These are phyloP conservation scores for Diploscapter pachys DNA, from an alignment of 1,140 invertebrate genomes.

Conservation along the genomic window DNA sequence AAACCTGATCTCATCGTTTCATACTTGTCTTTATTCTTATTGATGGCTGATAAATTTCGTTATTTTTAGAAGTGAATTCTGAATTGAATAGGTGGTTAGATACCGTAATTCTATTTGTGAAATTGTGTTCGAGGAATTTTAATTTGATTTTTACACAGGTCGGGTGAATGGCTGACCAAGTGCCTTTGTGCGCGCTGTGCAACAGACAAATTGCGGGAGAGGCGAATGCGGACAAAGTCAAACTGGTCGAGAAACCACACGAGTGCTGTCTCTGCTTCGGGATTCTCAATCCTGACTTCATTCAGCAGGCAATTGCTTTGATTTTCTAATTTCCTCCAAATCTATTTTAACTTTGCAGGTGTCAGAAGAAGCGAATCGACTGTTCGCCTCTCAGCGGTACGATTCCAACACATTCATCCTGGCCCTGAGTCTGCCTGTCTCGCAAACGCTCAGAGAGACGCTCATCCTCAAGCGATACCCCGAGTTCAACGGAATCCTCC, in stretches of 20 bases:
- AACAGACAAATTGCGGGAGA: conserved; percentile 26
- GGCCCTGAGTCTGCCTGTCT: conserved; percentile 50
- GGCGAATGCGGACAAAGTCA: conserved; percentile 8
- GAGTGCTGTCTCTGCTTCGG: conserved; percentile 42
- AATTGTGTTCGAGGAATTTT: no score
- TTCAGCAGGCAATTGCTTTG: conserved; percentile 11
- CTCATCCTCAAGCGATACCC: conserved; percentile 20
- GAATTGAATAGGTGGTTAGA: no score
- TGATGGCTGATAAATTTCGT: no score
- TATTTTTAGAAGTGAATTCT: no score
- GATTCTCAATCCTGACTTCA: conserved; percentile 34
- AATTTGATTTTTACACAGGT: no score
- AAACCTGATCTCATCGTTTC: no score
- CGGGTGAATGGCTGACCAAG: background rate
- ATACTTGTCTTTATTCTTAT: no score
- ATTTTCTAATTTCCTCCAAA: background rate
- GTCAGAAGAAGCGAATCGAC: conserved; percentile 19
- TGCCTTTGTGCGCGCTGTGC: conserved; percentile 16
- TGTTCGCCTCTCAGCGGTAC: conserved; percentile 34
- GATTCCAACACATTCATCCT: conserved; percentile 50
- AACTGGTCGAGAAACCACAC: conserved; percentile 11
- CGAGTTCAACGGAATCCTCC: conserved; percentile 37
- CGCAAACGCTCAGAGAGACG: conserved; percentile 43
- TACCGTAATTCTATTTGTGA: no score
- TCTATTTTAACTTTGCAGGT: conserved; percentile 15